A percentile compares a stretch with the other conserved stretches of the same genome.
Conservation (phyloP, 2,888 invertebrate genomes). For the Pyrochroa serraticornis region DNA sequence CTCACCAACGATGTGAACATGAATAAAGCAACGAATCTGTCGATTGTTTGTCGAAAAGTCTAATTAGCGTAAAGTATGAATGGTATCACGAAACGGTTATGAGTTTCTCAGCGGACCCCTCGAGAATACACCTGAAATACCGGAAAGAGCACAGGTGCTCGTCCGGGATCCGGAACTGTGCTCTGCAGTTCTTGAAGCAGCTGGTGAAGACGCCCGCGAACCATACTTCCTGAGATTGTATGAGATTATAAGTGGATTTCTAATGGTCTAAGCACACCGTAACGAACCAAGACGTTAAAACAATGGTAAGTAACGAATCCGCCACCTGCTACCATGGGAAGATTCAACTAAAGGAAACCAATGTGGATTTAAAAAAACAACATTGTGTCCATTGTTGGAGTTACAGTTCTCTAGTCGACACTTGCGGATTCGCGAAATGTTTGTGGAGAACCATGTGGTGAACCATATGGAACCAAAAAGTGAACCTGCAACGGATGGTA, state of each 20-base stretch:
- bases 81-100: slow-evolving; percentile 22
- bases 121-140: slow-evolving; percentile 42
- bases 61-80: slow-evolving; percentile 10
- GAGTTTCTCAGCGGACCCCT: slow-evolving; percentile 34
- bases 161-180: slow-evolving; percentile 52
- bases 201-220: slow-evolving; percentile 48
- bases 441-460: too few relatives aligned
- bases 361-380: too few relatives aligned
- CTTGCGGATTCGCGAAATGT: too few relatives aligned
- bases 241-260: slow-evolving; percentile 48
- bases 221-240: slow-evolving; percentile 56
- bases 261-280: slow-evolving; percentile 11
- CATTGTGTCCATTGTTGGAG: too few relatives aligned
- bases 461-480: too few relatives aligned
- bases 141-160: slow-evolving; percentile 54
- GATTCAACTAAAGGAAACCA: too few relatives aligned
- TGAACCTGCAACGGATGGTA: too few relatives aligned
- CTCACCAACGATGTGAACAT: too few relatives aligned
- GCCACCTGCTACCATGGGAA: slow-evolving; percentile 5
- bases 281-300: slow-evolving; percentile 5
- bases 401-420: too few relatives aligned
- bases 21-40: background rate
- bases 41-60: background rate
- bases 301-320: slow-evolving; percentile 1
- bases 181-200: slow-evolving; percentile 49